Evolutionary conservation across 1,140 invertebrate species (phyloP), one percentile per base, ranked within the genome.

Genomic region (Trialeurodes vaporariorum): DNA sequence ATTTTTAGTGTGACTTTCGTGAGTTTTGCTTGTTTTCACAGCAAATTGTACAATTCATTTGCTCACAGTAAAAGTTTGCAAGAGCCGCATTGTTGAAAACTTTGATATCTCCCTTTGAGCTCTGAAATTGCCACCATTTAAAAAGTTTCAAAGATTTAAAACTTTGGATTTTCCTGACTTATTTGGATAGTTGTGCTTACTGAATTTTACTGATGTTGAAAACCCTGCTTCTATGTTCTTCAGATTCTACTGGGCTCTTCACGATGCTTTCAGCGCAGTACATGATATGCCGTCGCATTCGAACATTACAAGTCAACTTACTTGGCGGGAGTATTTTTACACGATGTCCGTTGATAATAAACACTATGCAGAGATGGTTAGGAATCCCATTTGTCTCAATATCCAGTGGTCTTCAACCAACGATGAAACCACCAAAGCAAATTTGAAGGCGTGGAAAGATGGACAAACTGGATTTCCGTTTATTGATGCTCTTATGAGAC

Each of bases 281-380:
- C 80, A 85, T 71, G 77, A 78, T 49, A 72, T 79, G 9, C 71
- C 76, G 1, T 73, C 79, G 0, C 76, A 76, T 27, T 78, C 77
- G 17, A 75, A 82, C 74, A 78, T 82, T 74, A 81, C 83, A 68
- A 87, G 81, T 0, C 88, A 91, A 72, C 75, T 90, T n/a, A 84
- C 90, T 49, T 90, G 88, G 88, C 77, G 89, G 27, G 89, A 91
- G 73, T 91, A 89, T 73, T 91, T 90, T 76, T 91, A 91, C 75
- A 86, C 83, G 67, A 88, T 82, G 87, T 88, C 80, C 73, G 86
- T 87, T 17, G 84, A 83, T 70, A 87, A 86, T 76, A 79, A 81
- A 0, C 76, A 82, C 26, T 86, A 86, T 79, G 87, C 84, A 26
- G 81, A 83, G 70, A 89, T 90, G 84, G 76, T 80, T n/a, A 81